Evolutionary conservation across 1,140 invertebrate genomes (phyloP), one percentile per base, ranked within the genome.

Genomic region (Leptinotarsa lineolata): DNA sequence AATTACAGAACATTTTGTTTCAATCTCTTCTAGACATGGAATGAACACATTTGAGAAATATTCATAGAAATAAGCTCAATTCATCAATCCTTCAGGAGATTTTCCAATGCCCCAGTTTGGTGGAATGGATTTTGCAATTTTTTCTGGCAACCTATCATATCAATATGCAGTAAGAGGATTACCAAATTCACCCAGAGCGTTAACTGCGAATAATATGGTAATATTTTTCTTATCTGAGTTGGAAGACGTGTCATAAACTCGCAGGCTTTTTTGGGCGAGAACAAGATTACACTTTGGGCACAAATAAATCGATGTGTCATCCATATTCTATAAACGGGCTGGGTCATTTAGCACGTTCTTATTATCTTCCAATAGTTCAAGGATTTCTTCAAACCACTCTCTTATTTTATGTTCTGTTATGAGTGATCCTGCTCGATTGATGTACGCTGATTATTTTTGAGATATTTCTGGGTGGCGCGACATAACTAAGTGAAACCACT

Each of bases 181-280:
- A 45, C 77, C 80, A 18, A 81, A 68, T 72, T 75, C 24, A 73
- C 83, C 82, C 44, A 68, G 67, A 60, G 82, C 83, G 76, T 82
- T 84, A 2, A 78, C 82, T 66, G 76, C 79, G 61, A 84, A 67
- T 4, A 84, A 73, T 54, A 77, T 79, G 45, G 81, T 84, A n/a
- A 84, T 30, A 74, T 79, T 80, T 74, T 84, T 81, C 80, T 84
- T 84, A 68, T 85, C 83, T 11, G 63, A 67, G 59, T 76, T 80
- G 54, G 66, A 70, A 68, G 76, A 64, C 13, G 77, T 63, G 61
- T 76, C 65, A 76, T 83, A 82, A 3, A 84, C 78, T 20, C 77
- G 48, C 79, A 82, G 80, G 24, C 82, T 81, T 76, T 77, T 84
- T 78, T 77, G 48, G 22, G 77, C 81, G 63, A 84, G 73, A 44